Evolutionary conservation across 2,888 invertebrate genomes (phyloP).

Genomic region (Parnassius apollo): DNA sequence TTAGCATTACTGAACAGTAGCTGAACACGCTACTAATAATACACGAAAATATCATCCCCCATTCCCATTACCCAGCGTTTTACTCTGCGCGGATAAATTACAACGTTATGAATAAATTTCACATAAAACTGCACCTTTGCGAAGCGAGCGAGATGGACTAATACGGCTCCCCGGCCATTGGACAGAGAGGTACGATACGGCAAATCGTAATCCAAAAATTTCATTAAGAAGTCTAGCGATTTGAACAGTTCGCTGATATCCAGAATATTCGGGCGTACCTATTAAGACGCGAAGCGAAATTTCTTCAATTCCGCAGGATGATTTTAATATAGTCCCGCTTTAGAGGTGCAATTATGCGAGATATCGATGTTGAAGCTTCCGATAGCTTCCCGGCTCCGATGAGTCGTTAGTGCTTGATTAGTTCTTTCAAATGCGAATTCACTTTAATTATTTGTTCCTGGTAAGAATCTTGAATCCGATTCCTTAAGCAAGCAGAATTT

Average conservation of each 20-base stretch:
- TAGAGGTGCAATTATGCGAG: conserved; percentile 55
- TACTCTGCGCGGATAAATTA: conserved; percentile 78
- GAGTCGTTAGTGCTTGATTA: conserved; percentile 46
- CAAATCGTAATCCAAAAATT: conserved; percentile 78
- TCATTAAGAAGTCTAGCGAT: conserved; percentile 78
- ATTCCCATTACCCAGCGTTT: conserved; percentile 71
- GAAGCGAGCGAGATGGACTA: conserved; percentile 58
- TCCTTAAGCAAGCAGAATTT: conserved; percentile 13
- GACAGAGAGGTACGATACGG: conserved; percentile 48
- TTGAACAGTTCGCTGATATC: conserved; percentile 73
- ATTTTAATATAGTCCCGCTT: conserved; percentile 64
- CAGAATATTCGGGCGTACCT: conserved; percentile 71
- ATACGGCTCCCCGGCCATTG: conserved; percentile 32
- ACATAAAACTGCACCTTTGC: conserved; percentile 81
- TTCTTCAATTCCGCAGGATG: conserved; percentile 60
- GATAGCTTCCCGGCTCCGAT: conserved; percentile 41
- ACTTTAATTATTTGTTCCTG: conserved; percentile 27
- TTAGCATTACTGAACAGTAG: conserved; percentile 65
- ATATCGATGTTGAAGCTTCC: conserved; percentile 43
- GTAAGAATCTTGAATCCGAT: conserved; percentile 6
- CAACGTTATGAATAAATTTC: conserved; percentile 82
- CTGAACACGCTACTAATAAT: conserved; percentile 68
- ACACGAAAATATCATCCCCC: conserved; percentile 63
- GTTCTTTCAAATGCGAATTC: conserved; percentile 32
- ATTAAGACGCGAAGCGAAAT: conserved; percentile 65